phyloP scores from a whole-genome alignment of 2,113 vertebrate species.

The Laticauda laticaudata region DNA sequence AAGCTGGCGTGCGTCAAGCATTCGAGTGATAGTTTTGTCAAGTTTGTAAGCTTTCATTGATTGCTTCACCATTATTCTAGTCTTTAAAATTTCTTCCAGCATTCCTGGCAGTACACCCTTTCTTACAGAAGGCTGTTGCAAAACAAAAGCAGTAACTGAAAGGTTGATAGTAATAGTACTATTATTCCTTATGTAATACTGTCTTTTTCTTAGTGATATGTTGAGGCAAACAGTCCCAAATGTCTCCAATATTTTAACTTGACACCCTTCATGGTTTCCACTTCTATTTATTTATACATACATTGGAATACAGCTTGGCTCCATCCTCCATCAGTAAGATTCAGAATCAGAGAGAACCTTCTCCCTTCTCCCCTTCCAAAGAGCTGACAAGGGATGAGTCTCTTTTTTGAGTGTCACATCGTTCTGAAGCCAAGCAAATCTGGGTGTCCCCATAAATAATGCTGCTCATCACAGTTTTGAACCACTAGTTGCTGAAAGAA shows the following conservation, averaged over 20 bases:
- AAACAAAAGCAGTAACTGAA: slow-evolving; percentile 20
- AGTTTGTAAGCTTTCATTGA: slow-evolving; percentile 89
- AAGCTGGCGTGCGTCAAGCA: slow-evolving; percentile 93
- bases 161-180: neutral
- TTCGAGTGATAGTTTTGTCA: slow-evolving; percentile 84
- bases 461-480: neutral
- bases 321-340: neutral
- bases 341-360: neutral
- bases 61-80: slow-evolving; percentile 95
- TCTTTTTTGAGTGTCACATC: neutral
- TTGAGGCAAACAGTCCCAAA: neutral
- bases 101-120: slow-evolving; percentile 92
- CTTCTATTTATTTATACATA: neutral
- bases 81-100: slow-evolving; percentile 95
- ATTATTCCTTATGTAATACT: neutral
- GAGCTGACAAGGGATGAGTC: neutral
- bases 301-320: neutral
- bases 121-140: slow-evolving; percentile 84
- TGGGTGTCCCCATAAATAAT: neutral
- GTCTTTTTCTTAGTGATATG: neutral
- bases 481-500: neutral
- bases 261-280: neutral
- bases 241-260: neutral
- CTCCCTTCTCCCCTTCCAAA: neutral
- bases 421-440: neutral